Evolutionary conservation across 2,797 vertebrate species (phyloP).

Genomic region (Sphaeramia orbicularis): DNA sequence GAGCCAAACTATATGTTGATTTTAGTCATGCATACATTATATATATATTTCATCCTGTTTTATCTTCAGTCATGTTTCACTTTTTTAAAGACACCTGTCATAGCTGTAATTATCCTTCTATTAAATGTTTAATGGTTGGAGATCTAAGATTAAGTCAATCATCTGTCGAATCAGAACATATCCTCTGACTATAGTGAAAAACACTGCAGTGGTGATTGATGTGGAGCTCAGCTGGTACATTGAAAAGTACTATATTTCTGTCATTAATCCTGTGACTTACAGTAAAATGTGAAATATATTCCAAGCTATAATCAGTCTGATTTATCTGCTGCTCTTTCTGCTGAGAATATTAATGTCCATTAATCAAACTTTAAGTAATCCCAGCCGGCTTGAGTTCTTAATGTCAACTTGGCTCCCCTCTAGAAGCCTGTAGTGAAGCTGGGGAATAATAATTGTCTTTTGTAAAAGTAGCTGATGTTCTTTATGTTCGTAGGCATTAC

Average conservation of each 20-base stretch:
- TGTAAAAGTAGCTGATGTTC: conserved; percentile 23
- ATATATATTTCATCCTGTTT: too few species aligned
- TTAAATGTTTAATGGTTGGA: background rate
- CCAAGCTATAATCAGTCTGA: conserved; percentile 38
- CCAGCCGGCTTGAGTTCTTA: conserved; percentile 43
- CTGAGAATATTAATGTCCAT: conserved; percentile 45
- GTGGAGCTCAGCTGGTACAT: background rate
- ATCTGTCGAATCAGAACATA: background rate
- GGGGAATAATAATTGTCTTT: conserved; percentile 46
- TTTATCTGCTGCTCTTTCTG: conserved; percentile 48
- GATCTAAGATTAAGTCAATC: background rate
- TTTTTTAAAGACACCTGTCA: too few species aligned
- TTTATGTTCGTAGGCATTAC: conserved; percentile 21
- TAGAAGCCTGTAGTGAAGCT: conserved; percentile 16
- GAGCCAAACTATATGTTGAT: too few species aligned
- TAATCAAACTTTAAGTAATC: conserved; percentile 58
- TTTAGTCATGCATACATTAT: too few species aligned
- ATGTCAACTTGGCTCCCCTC: conserved; percentile 45
- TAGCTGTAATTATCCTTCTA: background rate
- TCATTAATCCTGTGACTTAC: conserved; percentile 36
- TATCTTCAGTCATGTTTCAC: too few species aligned
- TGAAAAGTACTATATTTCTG: conserved; percentile 15
- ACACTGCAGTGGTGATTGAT: conserved; percentile 19
- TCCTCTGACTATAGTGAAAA: background rate
- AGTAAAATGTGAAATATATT: conserved; percentile 28